phyloP scores from a whole-genome alignment of 64 coral and sea anemone species.

The Trachythela sp. region DNA sequence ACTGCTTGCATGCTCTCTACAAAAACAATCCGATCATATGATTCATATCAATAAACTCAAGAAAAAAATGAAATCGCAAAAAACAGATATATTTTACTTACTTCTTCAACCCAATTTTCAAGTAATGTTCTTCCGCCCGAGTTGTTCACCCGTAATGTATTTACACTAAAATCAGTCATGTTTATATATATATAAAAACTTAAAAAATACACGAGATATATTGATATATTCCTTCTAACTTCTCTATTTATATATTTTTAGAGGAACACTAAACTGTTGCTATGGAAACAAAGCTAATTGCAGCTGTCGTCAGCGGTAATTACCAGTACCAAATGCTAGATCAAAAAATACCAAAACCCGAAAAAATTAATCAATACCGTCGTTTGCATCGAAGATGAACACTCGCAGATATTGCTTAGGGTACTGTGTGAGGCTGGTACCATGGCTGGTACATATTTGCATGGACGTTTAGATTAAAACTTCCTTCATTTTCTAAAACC shows the following conservation, averaged over 20 bases:
- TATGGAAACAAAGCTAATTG: not conserved
- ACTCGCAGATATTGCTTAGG: too few species aligned
- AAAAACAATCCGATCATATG: not conserved
- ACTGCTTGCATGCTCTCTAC: constrained; percentile 78
- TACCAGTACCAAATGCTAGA: too few species aligned
- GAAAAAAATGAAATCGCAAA: not conserved
- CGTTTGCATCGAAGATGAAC: too few species aligned
- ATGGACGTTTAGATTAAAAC: too few species aligned
- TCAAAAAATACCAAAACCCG: too few species aligned
- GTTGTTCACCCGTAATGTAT: constrained; percentile 70
- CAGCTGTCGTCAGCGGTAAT: too few species aligned
- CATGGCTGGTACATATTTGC: too few species aligned
- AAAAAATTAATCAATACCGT: too few species aligned
- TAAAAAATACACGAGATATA: not conserved
- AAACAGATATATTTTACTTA: constrained; percentile 25
- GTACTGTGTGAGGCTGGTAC: too few species aligned
- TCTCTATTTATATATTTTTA: too few species aligned
- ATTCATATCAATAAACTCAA: not conserved
- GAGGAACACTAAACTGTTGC: not conserved
- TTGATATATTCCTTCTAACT: not conserved
- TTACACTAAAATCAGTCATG: constrained; percentile 61
- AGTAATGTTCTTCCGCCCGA: constrained; percentile 83
- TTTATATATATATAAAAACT: not conserved
- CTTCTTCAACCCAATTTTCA: constrained; percentile 99
- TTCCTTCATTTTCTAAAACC: too few species aligned